Base-by-base conservation (phyloP, 1,140 invertebrate species). In the Heliconius eleuchia region DNA sequence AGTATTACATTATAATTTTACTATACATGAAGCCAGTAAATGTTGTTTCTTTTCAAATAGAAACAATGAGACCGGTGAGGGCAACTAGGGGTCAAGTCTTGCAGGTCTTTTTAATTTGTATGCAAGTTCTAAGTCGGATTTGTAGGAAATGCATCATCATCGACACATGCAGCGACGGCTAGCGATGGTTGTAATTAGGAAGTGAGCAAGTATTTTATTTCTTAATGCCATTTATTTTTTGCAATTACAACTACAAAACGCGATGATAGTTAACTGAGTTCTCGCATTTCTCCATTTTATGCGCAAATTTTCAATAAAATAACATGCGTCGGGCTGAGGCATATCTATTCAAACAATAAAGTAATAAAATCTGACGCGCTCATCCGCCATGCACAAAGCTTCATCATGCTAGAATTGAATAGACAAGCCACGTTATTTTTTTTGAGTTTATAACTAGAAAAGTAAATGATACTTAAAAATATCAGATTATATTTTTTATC, bases 341-440 rank as follows among this genome's bases (percentile, higher is more conserved):
- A 88, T 90, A 85, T 90, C 89, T 94, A 92, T 91, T 82, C 81
- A 88, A 92, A 92, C 89, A 94, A 77, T 84, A 90, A 91, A 90
- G 83, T 88, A 90, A 89, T 85, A 89, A 90, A 93, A 88, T 87
- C 85, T 90, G 91, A 92, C 89, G 88, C 78, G 89, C 78, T 88
- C 85, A 87, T 92, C 89, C 91, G 92, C 91, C 93, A 94, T 94
- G 93, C 93, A 94, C 86, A 87, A 93, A 94, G 93, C 93, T 91
- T 89, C 88, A 88, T 92, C 93, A 94, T 94, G 93, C 93, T 91
- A 87, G 86, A 90, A 89, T 86, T 83, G 82, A 84, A 87, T 88
- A 79, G 85, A 88, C 83, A 92, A 93, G 91, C 91, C 89, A 88
- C 80, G 78, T 72, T 74, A 78, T 76, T 42, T 73, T 78, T 13